Percentiles rank a stretch among this genome's conserved stretches.
phyloP scores from a whole-genome alignment of 2,113 vertebrate species.

The Proteles cristata region DNA sequence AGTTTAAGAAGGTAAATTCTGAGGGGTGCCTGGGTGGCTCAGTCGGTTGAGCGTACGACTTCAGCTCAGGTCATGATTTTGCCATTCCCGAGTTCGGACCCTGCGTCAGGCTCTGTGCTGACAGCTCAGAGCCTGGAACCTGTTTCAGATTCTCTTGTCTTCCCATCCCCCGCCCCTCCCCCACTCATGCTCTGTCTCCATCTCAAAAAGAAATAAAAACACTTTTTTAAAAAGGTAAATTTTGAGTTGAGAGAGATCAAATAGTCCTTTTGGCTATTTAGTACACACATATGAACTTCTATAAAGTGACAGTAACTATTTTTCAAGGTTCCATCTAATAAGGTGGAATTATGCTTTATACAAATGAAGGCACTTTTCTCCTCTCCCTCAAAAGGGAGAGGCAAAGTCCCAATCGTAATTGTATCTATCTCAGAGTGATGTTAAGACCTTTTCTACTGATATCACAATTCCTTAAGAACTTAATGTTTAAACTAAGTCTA shows the following conservation, averaged over 20 bases:
- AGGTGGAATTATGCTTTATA: neutral
- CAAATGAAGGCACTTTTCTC: neutral
- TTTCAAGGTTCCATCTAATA: neutral
- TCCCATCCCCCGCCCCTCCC: too few species aligned
- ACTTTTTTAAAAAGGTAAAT: neutral
- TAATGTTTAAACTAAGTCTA: conserved; percentile 5
- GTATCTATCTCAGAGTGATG: neutral
- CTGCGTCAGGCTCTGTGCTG: too few species aligned
- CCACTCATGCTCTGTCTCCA: too few species aligned
- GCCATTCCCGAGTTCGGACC: too few species aligned
- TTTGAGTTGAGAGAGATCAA: conserved; percentile 32
- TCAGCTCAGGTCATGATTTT: too few species aligned
- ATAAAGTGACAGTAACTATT: conserved; percentile 15
- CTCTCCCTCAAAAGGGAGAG: neutral
- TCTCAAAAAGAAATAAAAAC: too few species aligned
- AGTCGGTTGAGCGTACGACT: too few species aligned
- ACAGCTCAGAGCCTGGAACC: too few species aligned
- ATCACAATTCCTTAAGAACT: neutral
- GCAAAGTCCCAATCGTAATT: neutral
- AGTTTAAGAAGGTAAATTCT: neutral
- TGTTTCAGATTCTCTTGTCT: too few species aligned
- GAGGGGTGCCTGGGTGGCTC: neutral
- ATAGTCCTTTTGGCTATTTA: neutral
- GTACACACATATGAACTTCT: neutral
- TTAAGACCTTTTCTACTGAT: neutral